Conservation (phyloP, 1,140 invertebrate genomes). For the Rhagoletis pomonella region DNA sequence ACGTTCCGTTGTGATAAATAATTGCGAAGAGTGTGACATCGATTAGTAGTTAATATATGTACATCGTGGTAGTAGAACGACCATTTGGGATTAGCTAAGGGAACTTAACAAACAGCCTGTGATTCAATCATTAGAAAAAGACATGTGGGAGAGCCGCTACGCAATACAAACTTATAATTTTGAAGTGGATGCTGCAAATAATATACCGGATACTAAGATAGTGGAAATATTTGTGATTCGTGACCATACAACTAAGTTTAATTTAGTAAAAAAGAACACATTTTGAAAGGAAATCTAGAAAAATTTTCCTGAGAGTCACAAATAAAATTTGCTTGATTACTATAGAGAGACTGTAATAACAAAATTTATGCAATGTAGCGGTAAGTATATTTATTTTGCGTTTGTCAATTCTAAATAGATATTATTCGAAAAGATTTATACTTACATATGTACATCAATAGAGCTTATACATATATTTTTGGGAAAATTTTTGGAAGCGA, state of each 20-base stretch:
- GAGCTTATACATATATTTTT: too few relatives aligned
- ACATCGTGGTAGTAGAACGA: neutral
- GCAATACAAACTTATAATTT: neutral
- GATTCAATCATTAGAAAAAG: constrained; percentile 7
- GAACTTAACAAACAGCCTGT: constrained; percentile 38
- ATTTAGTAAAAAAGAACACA: neutral
- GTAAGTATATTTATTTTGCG: constrained; percentile 60
- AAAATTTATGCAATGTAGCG: constrained; percentile 73
- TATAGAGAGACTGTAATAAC: constrained; percentile 31
- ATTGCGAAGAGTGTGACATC: neutral
- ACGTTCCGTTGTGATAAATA: constrained; percentile 34
- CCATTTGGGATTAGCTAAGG: neutral
- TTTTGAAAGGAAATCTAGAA: too few relatives aligned
- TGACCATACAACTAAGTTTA: neutral
- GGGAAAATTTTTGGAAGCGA: too few relatives aligned
- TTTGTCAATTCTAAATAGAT: too few relatives aligned
- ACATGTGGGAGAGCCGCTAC: constrained; percentile 2
- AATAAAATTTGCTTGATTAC: constrained; percentile 55
- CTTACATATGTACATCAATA: too few relatives aligned
- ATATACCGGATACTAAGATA: neutral
- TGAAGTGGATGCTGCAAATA: neutral
- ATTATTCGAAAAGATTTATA: too few relatives aligned
- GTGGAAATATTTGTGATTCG: neutral
- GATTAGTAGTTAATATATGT: neutral
- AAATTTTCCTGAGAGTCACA: neutral